Base-by-base conservation (phyloP, 2,113 vertebrate genomes). In the Marmota monax region DNA sequence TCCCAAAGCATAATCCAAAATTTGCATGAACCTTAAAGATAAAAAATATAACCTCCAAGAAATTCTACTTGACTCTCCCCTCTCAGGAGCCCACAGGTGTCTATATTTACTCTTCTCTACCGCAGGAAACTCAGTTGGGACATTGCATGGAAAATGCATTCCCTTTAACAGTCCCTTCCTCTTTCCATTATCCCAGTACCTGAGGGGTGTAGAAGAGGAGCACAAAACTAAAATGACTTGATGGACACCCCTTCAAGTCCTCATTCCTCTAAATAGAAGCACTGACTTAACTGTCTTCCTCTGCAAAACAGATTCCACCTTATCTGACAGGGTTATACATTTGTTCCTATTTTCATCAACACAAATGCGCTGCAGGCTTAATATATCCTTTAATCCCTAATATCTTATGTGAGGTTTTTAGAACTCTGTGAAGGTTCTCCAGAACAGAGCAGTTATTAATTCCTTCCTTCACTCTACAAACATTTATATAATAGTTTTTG, bases 1-100 rank as follows among this genome's bases (percentile, higher is more conserved):
- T 48, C 39, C 77, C 27, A 76, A 80, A 79, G 29, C 42, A 23
- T 42, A 78, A 83, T 42, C n/a, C 18, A 61, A 96, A 85, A 73
- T 88, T 23, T 94, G 42, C 67, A 92, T 92, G 90, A 96, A 89
- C 2, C 11, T 95, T 90, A 76, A 56, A 39, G n/a, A 90, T 83
- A 56, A 92, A 92, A 93, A n/a, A 45, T 9, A 53, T 70, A 61
- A 85, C 27, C 32, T 90, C 12, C 27, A 77, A 80, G 88, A 92
- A 73, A 88, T 63, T 37, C 48, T 65, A 58, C 37, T 78, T 86
- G 83, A 45, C 29, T 70, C 7, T 51, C 22, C 20, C 37, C 32
- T 90, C 29, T 34, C 10, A 5, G 37, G 42, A 82, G 37, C 25
- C 56, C 67, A 37, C 51, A 8, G 48, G 32, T 22, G 13, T 88